Evolutionary conservation across 2,888 invertebrate species (phyloP).

Genomic region (Leptogaster cylindrica): DNA sequence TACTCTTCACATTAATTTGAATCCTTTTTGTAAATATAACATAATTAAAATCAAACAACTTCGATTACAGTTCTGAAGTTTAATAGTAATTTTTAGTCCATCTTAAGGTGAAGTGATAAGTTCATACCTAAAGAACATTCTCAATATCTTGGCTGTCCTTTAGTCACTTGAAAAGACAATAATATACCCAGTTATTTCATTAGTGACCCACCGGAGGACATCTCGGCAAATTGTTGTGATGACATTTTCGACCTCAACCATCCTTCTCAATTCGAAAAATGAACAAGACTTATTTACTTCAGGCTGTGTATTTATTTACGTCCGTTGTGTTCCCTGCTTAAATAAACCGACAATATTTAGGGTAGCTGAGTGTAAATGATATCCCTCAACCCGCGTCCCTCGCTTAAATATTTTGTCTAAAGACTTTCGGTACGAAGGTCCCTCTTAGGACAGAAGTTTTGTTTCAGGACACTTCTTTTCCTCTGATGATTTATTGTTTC

Average conservation of each 20-base stretch:
- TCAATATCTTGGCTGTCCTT: no score
- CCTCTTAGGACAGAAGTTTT: conserved; percentile 13
- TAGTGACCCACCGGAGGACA: conserved; percentile 11
- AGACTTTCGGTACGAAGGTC: conserved; percentile 3
- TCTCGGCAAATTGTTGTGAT: conserved; percentile 10
- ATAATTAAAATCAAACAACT: no score
- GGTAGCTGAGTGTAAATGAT: conserved; percentile 12
- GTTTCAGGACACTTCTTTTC: conserved; percentile 10
- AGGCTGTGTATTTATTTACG: conserved; percentile 6
- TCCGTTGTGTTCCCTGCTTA: conserved; percentile 11
- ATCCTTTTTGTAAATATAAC: no score
- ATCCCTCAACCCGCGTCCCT: conserved; percentile 14
- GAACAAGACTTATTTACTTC: conserved; percentile 10
- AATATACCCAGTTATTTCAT: no score
- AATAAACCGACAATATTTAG: conserved; percentile 18
- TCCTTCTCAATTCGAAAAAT: conserved; percentile 6
- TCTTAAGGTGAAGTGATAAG: no score
- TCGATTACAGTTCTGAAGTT: no score
- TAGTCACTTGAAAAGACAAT: no score
- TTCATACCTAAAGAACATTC: no score
- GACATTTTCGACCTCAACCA: background rate
- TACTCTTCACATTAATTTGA: no score
- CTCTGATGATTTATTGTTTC: conserved; percentile 19
- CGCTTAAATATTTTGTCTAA: conserved; percentile 14
- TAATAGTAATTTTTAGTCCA: no score